Evolutionary conservation across 2,113 vertebrate genomes (phyloP), one percentile per base, ranked within the genome.

Genomic region (Prunella fulvescens): DNA sequence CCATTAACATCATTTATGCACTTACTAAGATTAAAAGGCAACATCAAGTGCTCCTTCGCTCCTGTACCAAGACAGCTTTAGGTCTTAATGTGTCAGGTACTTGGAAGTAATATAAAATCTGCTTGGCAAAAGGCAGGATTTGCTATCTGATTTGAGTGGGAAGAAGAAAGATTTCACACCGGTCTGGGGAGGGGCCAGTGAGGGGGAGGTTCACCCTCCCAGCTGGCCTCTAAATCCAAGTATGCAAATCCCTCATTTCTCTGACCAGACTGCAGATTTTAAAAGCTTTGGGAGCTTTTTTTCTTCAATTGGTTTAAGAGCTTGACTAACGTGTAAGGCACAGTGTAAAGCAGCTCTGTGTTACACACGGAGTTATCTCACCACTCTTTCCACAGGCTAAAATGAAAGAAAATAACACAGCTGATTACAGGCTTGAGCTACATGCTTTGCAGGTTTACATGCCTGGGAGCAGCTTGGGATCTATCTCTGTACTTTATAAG

Each of bases 401-500:
- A 89, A 81, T 56, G 66, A 69, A 86, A 90, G 81, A 50, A 92
- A 90, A 80, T 47, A 84, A 48, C 50, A 40, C 42, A 50, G 28
- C 26, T 2, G 25, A 51, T 83, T 77, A 86, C 6, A 6, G 60
- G 33, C n/a, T 65, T 24, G 56, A 92, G 76, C 85, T 71, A 20
- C 45, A 19, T 24, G 74, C 58, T 94, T 45, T 37, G 29, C 70
- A 65, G 87, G 66, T 82, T 87, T 91, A 76, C 84, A 73, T 26
- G 57, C 74, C 74, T 57, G 70, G 47, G 39, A 94, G 86, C 86
- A 94, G 77, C 92, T 73, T 71, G 74, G 60, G 45, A 69, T 89
- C 78, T 91, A 53, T 40, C 61, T 82, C 54, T 87, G 39, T 22
- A 54, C 47, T 54, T 70, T 35, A 4, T 60, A 87, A 85, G 39